Percentiles rank a stretch among this genome's conserved stretches.
Evolutionary conservation across 2,113 vertebrate species (phyloP).

Genomic region (Trogon melanurus): DNA sequence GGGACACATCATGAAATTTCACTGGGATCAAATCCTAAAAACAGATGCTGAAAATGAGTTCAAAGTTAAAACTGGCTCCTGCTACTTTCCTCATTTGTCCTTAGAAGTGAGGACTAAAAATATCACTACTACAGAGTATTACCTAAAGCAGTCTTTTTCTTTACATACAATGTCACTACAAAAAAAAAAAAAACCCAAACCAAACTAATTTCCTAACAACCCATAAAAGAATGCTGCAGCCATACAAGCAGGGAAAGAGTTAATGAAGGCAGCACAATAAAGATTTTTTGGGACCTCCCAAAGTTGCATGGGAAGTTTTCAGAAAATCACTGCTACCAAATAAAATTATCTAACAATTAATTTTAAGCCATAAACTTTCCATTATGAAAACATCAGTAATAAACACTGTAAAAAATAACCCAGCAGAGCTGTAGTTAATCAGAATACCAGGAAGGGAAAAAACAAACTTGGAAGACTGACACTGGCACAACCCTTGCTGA

Average conservation of each 20-base stretch:
- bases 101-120: neutral
- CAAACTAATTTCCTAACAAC: neutral
- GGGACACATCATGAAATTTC: constrained; percentile 5
- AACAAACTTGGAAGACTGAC: constrained; percentile 1
- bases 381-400: constrained; percentile 5
- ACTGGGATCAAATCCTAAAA: constrained; percentile 14
- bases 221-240: neutral
- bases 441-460: constrained; percentile 37
- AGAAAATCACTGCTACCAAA: constrained; percentile 26
- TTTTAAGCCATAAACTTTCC: constrained; percentile 19
- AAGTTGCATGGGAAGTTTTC: neutral
- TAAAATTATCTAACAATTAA: constrained; percentile 27
- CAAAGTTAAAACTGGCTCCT: neutral
- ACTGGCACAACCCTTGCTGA: constrained; percentile 17
- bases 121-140: neutral
- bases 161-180: neutral
- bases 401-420: neutral
- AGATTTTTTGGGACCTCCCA: neutral
- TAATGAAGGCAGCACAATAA: neutral
- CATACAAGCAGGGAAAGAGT: neutral
- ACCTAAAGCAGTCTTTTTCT: neutral
- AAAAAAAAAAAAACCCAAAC: neutral
- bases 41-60: neutral
- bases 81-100: neutral
- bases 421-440: neutral